Percentiles rank a stretch among this genome's conserved stretches.
These are phyloP conservation scores for Matsumyia berberina DNA, from an alignment of 2,888 invertebrate genomes.

Conservation along the genomic window DNA sequence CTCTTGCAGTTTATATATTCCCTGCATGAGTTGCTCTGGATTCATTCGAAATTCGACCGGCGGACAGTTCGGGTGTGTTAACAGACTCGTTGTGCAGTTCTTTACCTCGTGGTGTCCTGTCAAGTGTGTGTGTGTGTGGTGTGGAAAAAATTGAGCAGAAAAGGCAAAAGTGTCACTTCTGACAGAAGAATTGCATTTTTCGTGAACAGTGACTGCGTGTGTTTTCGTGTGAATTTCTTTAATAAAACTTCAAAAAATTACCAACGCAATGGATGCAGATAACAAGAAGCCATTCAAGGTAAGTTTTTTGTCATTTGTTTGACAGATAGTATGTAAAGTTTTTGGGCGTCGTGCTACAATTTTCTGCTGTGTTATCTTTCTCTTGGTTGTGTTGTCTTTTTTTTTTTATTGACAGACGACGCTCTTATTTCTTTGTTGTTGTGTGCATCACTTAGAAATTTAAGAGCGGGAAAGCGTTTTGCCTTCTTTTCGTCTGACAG, in stretches of 20 bases:
- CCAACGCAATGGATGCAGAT: conserved; percentile 77
- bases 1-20: conserved; percentile 59
- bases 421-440: conserved; percentile 8
- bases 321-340: neutral
- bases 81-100: conserved; percentile 23
- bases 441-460: conserved; percentile 34
- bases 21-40: conserved; percentile 41
- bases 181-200: conserved; percentile 15
- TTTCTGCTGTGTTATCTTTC: conserved; percentile 28
- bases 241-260: conserved; percentile 32
- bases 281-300: conserved; percentile 80
- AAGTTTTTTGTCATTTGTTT: conserved; percentile 48
- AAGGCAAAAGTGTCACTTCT: conserved; percentile 8
- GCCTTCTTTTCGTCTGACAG: neutral
- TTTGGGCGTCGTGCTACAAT: conserved; percentile 66
- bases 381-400: conserved; percentile 5
- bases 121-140: conserved; percentile 45
- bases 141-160: conserved; percentile 19
- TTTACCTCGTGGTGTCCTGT: conserved; percentile 67
- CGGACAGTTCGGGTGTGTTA: conserved; percentile 71
- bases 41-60: conserved; percentile 78
- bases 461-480: conserved; percentile 61
- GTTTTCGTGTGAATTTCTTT: conserved; percentile 6
- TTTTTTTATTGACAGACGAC: conserved; percentile 22
- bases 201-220: conserved; percentile 28